Evolutionary conservation across 2,797 vertebrate species (phyloP).

Genomic region (Rhinichthys osculus): DNA sequence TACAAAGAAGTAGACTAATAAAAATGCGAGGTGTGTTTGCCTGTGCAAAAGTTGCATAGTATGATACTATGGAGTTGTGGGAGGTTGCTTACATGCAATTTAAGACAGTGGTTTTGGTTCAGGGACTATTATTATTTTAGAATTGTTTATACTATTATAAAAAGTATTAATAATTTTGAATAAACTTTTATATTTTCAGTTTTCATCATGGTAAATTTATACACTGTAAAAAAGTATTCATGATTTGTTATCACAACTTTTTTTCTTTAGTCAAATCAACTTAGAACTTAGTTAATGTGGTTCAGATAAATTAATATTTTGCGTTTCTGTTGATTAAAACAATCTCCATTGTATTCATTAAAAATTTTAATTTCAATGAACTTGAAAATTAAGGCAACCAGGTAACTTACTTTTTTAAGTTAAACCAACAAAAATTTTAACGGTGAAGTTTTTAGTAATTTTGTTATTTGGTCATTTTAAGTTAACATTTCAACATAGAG

Average conservation of each 20-base stretch:
- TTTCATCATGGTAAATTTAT: neutral
- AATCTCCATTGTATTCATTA: no score
- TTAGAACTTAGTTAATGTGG: no score
- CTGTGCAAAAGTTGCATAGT: neutral
- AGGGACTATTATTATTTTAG: neutral
- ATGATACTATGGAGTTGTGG: neutral
- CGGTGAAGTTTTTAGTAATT: neutral
- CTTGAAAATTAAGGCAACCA: no score
- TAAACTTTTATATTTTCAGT: neutral
- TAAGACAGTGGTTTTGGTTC: neutral
- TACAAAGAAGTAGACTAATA: neutral
- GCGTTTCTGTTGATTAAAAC: no score
- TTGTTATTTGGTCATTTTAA: neutral
- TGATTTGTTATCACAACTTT: no score
- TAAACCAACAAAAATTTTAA: no score
- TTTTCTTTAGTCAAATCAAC: no score
- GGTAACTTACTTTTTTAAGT: no score
- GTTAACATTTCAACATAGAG: neutral
- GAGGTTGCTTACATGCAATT: neutral
- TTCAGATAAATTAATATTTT: no score
- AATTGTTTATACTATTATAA: neutral
- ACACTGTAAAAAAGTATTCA: no score
- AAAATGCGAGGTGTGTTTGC: neutral
- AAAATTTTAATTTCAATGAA: no score
- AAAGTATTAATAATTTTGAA: neutral